Percentiles rank a stretch among this genome's conserved stretches.
phyloP scores from a whole-genome alignment of 2,113 vertebrate species.

The Montifringilla adamsi region DNA sequence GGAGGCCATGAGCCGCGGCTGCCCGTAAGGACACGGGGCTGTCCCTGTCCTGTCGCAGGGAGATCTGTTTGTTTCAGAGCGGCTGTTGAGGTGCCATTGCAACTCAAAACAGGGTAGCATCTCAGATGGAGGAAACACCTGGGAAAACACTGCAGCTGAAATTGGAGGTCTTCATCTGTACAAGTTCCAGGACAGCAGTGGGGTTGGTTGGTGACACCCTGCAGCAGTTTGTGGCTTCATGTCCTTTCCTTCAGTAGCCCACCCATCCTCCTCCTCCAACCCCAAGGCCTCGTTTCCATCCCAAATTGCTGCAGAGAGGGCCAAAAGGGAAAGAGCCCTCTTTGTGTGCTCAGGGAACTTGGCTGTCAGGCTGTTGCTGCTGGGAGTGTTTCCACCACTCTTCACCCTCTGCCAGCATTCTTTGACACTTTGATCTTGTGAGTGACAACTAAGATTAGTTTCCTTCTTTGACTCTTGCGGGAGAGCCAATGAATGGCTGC shows the following conservation, averaged over 20 bases:
- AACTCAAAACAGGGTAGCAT: neutral
- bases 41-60: neutral
- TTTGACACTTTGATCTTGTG: neutral
- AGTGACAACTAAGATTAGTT: neutral
- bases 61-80: neutral
- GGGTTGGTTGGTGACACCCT: neutral
- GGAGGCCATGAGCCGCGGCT: rapidly evolving
- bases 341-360: neutral
- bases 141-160: neutral
- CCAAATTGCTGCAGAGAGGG: neutral
- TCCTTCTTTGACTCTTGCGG: neutral
- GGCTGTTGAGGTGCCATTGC: neutral
- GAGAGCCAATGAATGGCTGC: neutral
- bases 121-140: neutral
- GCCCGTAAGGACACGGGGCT: neutral
- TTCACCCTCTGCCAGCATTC: neutral
- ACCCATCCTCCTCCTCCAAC: neutral
- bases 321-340: neutral
- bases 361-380: neutral
- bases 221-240: neutral
- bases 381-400: rapidly evolving
- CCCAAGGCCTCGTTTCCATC: neutral
- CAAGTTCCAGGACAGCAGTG: neutral
- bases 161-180: neutral
- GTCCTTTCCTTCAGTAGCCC: neutral